A percentile compares a stretch with the other conserved stretches of the same genome.
These are phyloP conservation scores for Pegoplata infirma DNA, from an alignment of 2,888 invertebrate species.

Conservation along the genomic window DNA sequence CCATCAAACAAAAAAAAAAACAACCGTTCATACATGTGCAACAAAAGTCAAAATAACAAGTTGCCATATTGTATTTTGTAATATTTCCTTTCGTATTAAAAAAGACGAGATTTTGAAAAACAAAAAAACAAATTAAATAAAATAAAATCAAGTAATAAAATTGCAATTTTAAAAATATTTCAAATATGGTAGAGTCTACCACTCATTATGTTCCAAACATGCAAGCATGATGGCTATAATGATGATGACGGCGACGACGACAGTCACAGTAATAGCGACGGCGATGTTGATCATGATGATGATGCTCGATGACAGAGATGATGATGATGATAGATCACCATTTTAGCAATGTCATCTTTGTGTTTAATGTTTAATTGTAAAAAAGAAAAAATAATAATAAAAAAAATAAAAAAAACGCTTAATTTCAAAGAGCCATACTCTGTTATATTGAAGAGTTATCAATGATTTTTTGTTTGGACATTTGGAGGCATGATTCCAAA, in stretches of 20 bases:
- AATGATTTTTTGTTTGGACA: slow-evolving; percentile 35
- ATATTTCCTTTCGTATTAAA: slow-evolving; percentile 47
- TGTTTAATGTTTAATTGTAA: slow-evolving; percentile 45
- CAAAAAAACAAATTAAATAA: slow-evolving; percentile 11
- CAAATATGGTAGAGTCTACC: slow-evolving; percentile 55
- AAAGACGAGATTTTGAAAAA: slow-evolving; percentile 11
- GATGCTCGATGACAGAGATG: slow-evolving; percentile 7
- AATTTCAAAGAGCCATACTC: slow-evolving; percentile 22
- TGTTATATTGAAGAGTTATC: slow-evolving; percentile 26
- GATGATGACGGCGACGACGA: slow-evolving; percentile 20
- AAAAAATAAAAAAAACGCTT: slow-evolving; percentile 20
- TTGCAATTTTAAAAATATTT: slow-evolving; percentile 53
- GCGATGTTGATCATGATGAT: slow-evolving; percentile 3
- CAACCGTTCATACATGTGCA: background rate
- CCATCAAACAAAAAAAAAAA: slow-evolving; percentile 47
- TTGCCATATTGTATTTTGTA: slow-evolving; percentile 48
- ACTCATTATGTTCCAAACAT: slow-evolving; percentile 57
- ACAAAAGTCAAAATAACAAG: slow-evolving; percentile 50
- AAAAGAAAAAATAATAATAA: no score
- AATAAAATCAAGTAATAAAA: slow-evolving; percentile 53
- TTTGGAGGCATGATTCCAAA: slow-evolving; percentile 12
- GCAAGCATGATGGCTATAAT: slow-evolving; percentile 36
- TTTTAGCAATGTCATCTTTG: slow-evolving; percentile 52
- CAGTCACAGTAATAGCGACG: background rate
- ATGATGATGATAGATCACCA: slow-evolving; percentile 26